phyloP scores from a whole-genome alignment of 2,797 vertebrate genomes.

The Philypnodon macrostomus region DNA sequence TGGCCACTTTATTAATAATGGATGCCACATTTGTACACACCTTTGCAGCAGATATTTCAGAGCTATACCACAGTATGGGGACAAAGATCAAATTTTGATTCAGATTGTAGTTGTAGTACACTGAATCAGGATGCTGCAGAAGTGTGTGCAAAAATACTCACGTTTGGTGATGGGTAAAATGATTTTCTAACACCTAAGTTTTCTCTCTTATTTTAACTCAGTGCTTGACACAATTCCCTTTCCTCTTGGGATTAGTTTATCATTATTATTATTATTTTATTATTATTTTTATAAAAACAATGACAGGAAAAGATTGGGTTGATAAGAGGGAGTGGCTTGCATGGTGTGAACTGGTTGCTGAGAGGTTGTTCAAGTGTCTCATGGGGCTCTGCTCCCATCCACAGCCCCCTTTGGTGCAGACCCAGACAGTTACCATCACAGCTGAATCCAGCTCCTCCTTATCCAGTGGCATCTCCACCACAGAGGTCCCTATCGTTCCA shows the following conservation, averaged over 20 bases:
- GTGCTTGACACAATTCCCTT: slow-evolving; percentile 11
- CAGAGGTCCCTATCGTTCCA: slow-evolving; percentile 88
- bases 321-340: slow-evolving; percentile 19
- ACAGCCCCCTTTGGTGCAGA: slow-evolving; percentile 94
- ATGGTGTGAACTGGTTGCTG: slow-evolving; percentile 50
- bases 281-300: no score
- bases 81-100: neutral
- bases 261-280: slow-evolving; percentile 3
- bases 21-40: slow-evolving; percentile 35
- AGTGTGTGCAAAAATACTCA: slow-evolving; percentile 30
- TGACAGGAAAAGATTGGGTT: slow-evolving; percentile 18
- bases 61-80: slow-evolving; percentile 5
- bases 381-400: slow-evolving; percentile 70
- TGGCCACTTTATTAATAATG: slow-evolving; percentile 26
- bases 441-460: slow-evolving; percentile 77
- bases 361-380: slow-evolving; percentile 56
- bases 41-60: slow-evolving; percentile 52
- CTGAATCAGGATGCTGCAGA: slow-evolving; percentile 44
- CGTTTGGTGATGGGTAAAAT: slow-evolving; percentile 49
- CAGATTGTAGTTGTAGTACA: neutral
- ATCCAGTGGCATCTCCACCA: slow-evolving; percentile 87
- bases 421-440: slow-evolving; percentile 91
- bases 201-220: slow-evolving; percentile 23
- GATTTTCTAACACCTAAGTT: slow-evolving; percentile 18
- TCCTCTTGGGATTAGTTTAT: slow-evolving; percentile 16